Percentiles rank a stretch among this genome's conserved stretches.
These are phyloP conservation scores for Endomychus coccineus DNA, from an alignment of 2,888 invertebrate species.

Conservation along the genomic window DNA sequence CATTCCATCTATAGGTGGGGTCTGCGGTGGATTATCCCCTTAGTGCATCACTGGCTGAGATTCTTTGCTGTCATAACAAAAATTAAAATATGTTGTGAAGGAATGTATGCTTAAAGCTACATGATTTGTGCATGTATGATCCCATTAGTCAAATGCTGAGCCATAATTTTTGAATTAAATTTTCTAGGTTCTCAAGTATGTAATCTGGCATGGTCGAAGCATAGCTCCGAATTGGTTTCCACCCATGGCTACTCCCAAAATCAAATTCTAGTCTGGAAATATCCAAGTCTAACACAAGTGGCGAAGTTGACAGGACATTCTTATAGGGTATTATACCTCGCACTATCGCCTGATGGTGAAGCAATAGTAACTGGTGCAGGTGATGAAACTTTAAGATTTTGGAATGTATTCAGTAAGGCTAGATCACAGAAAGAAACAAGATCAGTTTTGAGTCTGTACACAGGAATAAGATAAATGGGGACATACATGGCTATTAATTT, in stretches of 20 bases:
- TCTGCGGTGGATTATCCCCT: too few relatives aligned
- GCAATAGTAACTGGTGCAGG: slow-evolving; percentile 99
- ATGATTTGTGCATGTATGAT: too few relatives aligned
- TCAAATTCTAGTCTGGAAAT: slow-evolving; percentile 98
- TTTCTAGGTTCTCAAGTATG: slow-evolving; percentile 87
- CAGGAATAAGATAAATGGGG: slow-evolving; percentile 68
- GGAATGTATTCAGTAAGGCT: slow-evolving; percentile 99
- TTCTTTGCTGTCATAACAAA: too few relatives aligned
- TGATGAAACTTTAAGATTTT: slow-evolving; percentile 95
- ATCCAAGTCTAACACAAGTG: slow-evolving; percentile 93
- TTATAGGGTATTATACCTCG: slow-evolving; percentile 90
- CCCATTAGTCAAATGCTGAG: too few relatives aligned
- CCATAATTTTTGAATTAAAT: too few relatives aligned
- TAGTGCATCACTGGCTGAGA: too few relatives aligned
- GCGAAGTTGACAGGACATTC: slow-evolving; percentile 96
- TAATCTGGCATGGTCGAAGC: slow-evolving; percentile 98
- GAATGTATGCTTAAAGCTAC: too few relatives aligned
- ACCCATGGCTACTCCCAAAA: slow-evolving; percentile 99
- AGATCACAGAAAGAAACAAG: slow-evolving; percentile 90
- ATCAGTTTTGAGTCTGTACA: slow-evolving; percentile 87
- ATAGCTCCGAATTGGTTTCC: slow-evolving; percentile 94
- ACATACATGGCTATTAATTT: too few relatives aligned
- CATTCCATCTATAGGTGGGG: too few relatives aligned
- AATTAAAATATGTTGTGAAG: too few relatives aligned
- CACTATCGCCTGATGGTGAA: slow-evolving; percentile 96